A percentile compares a stretch with the other conserved stretches of the same genome.
phyloP scores from a whole-genome alignment of 2,113 vertebrate species.

The Ornithorhynchus anatinus region DNA sequence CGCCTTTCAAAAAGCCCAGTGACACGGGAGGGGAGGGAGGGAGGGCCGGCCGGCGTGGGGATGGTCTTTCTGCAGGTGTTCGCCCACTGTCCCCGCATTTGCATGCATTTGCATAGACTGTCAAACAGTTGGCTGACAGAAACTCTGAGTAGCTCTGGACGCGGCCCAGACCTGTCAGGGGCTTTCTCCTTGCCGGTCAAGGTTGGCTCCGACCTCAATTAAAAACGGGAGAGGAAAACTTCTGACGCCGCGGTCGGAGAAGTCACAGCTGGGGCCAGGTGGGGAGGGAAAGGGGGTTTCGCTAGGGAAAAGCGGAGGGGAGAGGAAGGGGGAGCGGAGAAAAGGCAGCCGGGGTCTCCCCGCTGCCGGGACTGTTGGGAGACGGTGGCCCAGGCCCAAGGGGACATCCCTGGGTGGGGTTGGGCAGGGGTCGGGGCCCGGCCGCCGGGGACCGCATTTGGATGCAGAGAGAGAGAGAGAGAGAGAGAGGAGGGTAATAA shows the following conservation, averaged over 20 bases:
- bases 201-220: slow-evolving; percentile 78
- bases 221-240: slow-evolving; percentile 67
- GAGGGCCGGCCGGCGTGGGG: slow-evolving; percentile 48
- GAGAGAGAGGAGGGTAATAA: too few relatives aligned
- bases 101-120: slow-evolving; percentile 84
- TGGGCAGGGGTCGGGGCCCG: too few relatives aligned
- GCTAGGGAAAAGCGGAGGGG: background rate
- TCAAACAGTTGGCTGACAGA: slow-evolving; percentile 79
- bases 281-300: slow-evolving; percentile 19
- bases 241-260: slow-evolving; percentile 65
- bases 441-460: too few relatives aligned
- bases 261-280: slow-evolving; percentile 40
- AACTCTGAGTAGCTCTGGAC: slow-evolving; percentile 84
- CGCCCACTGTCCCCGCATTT: slow-evolving; percentile 76
- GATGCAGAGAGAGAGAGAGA: too few relatives aligned
- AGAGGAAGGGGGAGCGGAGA: background rate
- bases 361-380: too few relatives aligned
- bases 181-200: slow-evolving; percentile 87
- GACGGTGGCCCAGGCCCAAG: background rate
- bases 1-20: slow-evolving; percentile 49
- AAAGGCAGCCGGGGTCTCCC: too few relatives aligned
- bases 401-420: too few relatives aligned
- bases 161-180: slow-evolving; percentile 82
- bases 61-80: slow-evolving; percentile 84
- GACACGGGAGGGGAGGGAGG: slow-evolving; percentile 52